Conservation (phyloP, 2,797 vertebrate species). For the Adrianichthys oophorus region DNA sequence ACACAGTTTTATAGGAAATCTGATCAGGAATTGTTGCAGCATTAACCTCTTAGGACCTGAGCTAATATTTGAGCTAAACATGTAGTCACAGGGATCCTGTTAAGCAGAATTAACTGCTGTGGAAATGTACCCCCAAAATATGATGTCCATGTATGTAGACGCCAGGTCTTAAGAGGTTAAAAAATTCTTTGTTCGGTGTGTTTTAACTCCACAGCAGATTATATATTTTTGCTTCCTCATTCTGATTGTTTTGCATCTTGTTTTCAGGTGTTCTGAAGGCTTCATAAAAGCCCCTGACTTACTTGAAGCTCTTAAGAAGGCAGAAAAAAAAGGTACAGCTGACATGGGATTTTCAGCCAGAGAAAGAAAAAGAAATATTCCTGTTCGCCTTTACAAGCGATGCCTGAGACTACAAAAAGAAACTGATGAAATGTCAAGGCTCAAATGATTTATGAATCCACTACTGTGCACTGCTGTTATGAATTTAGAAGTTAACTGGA, state of each 20-base stretch:
- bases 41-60: too few relatives aligned
- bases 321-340: conserved; percentile 43
- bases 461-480: conserved; percentile 31
- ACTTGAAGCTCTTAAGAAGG: conserved; percentile 65
- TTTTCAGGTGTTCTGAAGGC: conserved; percentile 60
- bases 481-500: background rate
- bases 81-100: too few relatives aligned
- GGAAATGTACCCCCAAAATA: too few relatives aligned
- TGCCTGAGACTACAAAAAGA: conserved; percentile 62
- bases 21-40: conserved; percentile 14
- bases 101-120: too few relatives aligned
- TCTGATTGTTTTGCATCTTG: conserved; percentile 25
- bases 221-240: conserved; percentile 30
- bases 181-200: conserved; percentile 8
- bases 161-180: background rate
- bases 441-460: conserved; percentile 39
- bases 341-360: conserved; percentile 44
- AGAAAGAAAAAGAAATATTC: conserved; percentile 56
- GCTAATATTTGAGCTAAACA: too few relatives aligned
- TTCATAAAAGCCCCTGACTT: conserved; percentile 68
- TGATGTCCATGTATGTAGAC: too few relatives aligned
- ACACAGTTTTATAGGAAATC: conserved; percentile 22
- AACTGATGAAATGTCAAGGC: conserved; percentile 33
- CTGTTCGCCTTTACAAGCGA: conserved; percentile 66
- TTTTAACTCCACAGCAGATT: conserved; percentile 22